Evolutionary conservation across 2,113 vertebrate genomes (phyloP).

Genomic region (Thinocorus orbignyianus): DNA sequence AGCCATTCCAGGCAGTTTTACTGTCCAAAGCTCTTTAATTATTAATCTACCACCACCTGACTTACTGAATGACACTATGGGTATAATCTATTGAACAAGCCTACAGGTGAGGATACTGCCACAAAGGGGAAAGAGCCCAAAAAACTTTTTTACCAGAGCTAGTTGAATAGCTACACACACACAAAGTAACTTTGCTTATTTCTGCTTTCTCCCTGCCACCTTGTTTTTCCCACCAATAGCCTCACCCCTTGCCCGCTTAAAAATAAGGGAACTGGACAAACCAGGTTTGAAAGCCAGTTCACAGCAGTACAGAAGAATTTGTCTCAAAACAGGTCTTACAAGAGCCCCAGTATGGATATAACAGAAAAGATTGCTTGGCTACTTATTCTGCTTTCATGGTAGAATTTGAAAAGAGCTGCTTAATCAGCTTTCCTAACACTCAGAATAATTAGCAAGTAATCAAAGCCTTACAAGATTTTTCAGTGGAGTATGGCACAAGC

Average conservation of each 20-base stretch:
- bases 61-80: neutral
- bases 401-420: slow-evolving; percentile 39
- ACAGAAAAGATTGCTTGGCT: neutral
- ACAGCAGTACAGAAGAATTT: neutral
- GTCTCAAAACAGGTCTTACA: neutral
- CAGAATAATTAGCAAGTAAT: slow-evolving; percentile 55
- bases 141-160: neutral
- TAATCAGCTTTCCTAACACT: slow-evolving; percentile 57
- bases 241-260: neutral
- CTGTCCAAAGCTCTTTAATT: slow-evolving; percentile 14
- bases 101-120: neutral
- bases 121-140: neutral
- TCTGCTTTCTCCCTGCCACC: neutral
- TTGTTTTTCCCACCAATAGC: neutral
- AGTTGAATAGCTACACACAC: too few species aligned
- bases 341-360: neutral
- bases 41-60: neutral
- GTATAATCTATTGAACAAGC: neutral
- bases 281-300: neutral
- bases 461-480: slow-evolving; percentile 37
- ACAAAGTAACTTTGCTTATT: neutral
- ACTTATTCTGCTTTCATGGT: slow-evolving; percentile 28
- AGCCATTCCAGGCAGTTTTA: neutral
- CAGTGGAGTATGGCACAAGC: neutral
- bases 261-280: neutral